Evolutionary conservation across 2,888 invertebrate species (phyloP).

Genomic region (Glaucopsyche alexis): DNA sequence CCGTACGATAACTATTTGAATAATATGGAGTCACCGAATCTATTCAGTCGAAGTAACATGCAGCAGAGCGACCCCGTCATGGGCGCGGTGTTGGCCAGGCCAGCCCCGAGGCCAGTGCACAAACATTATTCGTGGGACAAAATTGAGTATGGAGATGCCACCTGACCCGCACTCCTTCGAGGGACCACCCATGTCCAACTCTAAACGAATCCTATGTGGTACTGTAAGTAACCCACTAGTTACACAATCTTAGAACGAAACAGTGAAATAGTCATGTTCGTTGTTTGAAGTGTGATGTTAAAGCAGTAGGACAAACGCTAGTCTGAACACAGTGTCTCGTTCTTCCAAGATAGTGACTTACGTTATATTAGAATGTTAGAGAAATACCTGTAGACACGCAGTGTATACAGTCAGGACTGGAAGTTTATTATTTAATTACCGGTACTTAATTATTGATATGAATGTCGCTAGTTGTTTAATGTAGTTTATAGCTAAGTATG

Average conservation of each 20-base stretch:
- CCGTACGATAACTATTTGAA: conserved; percentile 68
- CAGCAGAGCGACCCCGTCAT: conserved; percentile 86
- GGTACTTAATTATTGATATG: conserved; percentile 70
- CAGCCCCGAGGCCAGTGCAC: conserved; percentile 82
- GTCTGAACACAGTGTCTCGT: conserved; percentile 61
- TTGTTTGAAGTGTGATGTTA: conserved; percentile 5
- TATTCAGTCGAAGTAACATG: conserved; percentile 71
- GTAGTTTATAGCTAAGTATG: conserved; percentile 57
- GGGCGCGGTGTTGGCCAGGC: conserved; percentile 82
- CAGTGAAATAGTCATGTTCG: neutral
- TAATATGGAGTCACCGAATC: conserved; percentile 68
- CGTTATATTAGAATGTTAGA: conserved; percentile 47
- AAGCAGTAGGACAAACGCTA: conserved; percentile 50
- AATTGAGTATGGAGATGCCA: conserved; percentile 86
- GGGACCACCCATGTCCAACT: conserved; percentile 40
- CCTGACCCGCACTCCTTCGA: conserved; percentile 58
- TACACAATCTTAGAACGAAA: conserved; percentile 38
- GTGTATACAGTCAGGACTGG: conserved; percentile 59
- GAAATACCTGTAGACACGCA: conserved; percentile 59
- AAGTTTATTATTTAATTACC: conserved; percentile 38
- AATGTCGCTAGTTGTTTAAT: conserved; percentile 68
- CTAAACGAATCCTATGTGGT: conserved; percentile 47
- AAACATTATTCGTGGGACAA: conserved; percentile 87
- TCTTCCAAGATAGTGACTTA: conserved; percentile 64
- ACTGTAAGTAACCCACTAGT: conserved; percentile 31